Base-by-base conservation (phyloP, 2,113 vertebrate species). In the Scomber japonicus region DNA sequence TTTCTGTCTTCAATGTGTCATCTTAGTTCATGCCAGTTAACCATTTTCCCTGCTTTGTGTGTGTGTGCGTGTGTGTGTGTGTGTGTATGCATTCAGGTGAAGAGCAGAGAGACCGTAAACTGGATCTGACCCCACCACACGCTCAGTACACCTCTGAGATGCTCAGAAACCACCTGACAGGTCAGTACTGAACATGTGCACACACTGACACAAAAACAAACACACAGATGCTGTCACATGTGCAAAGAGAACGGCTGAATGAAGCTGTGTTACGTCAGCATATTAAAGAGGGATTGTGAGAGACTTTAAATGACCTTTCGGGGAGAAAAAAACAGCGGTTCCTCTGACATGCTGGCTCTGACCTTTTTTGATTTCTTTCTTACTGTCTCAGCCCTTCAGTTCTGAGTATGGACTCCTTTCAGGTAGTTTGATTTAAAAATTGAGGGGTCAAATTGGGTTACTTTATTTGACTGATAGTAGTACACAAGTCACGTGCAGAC, bases 21-120 rank as follows among this genome's bases (percentile, higher is more conserved):
- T 77, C 1, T 44, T 54, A 11, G 27, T 45, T 44, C 19, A 35
- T 51, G 35, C 19, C 4, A 19, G 8, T 19, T 4, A 62, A 61
- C 40, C 27, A 3, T 17, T 51, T 24, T 19, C 45, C 12, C 54
- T 65, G 17, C 49, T 85, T 7, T 71, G 0, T 61, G 11, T 75
- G 50, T 82, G 57, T 40, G 6, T 71, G 0, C 57, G 10, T 75
- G 50, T 82, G 57, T 35, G 31, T 62, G 19, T 21, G 11, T 62
- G 45, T 69, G 13, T 76, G 27, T 84, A 17, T 71, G 17, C 64
- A 4, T 79, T 68, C 87, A 93, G 92, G 85, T 90, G 54, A 78
- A 66, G 81, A 77, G 48, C 70, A 13, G 24, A 27, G 24, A 59
- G 51, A 60, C 54, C 3, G 30, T 40, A 8, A 71, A 27, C 14